Evolutionary conservation across 2,888 invertebrate species (phyloP).

Genomic region (Yponomeuta malinellus): DNA sequence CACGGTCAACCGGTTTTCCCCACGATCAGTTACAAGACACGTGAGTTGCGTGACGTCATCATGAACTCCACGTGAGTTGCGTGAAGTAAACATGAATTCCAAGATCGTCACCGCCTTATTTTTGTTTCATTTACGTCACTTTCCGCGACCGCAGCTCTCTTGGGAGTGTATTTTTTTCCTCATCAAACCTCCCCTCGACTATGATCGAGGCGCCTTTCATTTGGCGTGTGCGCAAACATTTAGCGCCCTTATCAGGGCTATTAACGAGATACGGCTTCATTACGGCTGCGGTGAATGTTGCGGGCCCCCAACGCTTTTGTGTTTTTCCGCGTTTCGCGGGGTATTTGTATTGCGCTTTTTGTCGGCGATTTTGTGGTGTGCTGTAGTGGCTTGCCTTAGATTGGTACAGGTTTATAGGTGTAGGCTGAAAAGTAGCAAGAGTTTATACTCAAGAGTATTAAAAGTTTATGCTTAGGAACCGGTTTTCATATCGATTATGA

Average conservation of each 20-base stretch:
- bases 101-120: background rate
- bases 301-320: slow-evolving; percentile 36
- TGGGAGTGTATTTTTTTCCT: slow-evolving; percentile 52
- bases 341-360: slow-evolving; percentile 28
- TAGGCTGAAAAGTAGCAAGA: background rate
- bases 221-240: slow-evolving; percentile 75
- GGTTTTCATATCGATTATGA: too few species aligned
- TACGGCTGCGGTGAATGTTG: slow-evolving; percentile 43
- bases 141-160: background rate
- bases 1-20: too few species aligned
- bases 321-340: slow-evolving; percentile 25
- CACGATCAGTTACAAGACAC: too few species aligned
- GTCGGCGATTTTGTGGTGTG: slow-evolving; percentile 16
- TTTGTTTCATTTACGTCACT: background rate
- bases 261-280: slow-evolving; percentile 74
- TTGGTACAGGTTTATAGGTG: slow-evolving; percentile 11
- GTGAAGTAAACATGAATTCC: too few species aligned
- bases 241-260: slow-evolving; percentile 69
- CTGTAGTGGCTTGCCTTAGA: slow-evolving; percentile 4
- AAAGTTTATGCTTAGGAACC: too few species aligned
- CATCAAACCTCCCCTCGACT: slow-evolving; percentile 53
- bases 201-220: slow-evolving; percentile 72
- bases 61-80: too few species aligned
- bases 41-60: too few species aligned
- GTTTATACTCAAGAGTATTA: too few species aligned